Evolutionary conservation across 2,888 invertebrate genomes (phyloP), one percentile per base, ranked within the genome.

Genomic region (Coelopa pilipes): DNA sequence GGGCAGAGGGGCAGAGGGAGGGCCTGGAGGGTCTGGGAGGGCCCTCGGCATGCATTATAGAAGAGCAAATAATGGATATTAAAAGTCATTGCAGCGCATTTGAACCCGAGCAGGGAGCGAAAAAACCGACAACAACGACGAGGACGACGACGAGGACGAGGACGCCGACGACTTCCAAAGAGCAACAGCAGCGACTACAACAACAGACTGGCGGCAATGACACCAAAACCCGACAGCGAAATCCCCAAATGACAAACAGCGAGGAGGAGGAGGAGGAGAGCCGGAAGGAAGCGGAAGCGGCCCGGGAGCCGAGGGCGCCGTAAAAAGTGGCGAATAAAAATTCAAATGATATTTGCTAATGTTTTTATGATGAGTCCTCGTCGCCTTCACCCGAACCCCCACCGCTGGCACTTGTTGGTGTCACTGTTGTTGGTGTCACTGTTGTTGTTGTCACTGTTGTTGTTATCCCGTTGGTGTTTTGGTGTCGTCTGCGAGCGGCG

Each of bases 31-130:
- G 2, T 34, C 4, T 4, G 34, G 34, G 34, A 34, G 7, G 34
- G 34, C 4, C 7, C 34, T 60, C 34, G 60, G 62, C 21, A 63
- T 63, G 71, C 71, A 69, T 71, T 71, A 71, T 71, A 21, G 45
- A 62, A 50, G 17, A 71, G 80, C 82, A 82, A 82, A 82, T 81
- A 82, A 81, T 81, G 81, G 80, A 80, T 82, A 82, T 82, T 82
- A 82, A 82, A 82, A 82, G 81, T 82, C 82, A 82, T 81, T 82
- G 81, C 82, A 82, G 62, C 21, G 46, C 45, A 34, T 34, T 34
- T 34, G 19, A 19, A 21, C 19, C 46, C 46, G 65, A 47, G 12
- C 60, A 12, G n/a, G 62, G 12, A n/a, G 15, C 24, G 34, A 62
- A 13, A 21, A 60, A 15, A 13, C 12, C 21, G 49, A 47, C 49